Base-by-base conservation (phyloP, 1,140 invertebrate species). In the Phymorhynchus buccinoides region DNA sequence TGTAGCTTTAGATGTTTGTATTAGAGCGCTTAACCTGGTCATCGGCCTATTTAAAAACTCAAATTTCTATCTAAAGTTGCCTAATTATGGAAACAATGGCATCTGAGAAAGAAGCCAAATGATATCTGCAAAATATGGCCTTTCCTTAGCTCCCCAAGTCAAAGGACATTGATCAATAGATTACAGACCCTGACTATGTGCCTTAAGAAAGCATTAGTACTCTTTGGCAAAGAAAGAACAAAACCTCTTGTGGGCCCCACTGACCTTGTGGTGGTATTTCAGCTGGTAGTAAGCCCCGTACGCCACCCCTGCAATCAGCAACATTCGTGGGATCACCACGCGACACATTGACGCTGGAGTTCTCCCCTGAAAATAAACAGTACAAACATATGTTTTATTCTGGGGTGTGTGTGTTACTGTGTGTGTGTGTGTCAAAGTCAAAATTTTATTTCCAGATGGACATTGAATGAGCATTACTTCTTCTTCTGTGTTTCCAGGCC, bases 241-340 rank as follows among this genome's bases (percentile, higher is more conserved):
- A n/a, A 2, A n/a, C 22, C 16, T 30, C 9, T 56, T 52, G 44
- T 22, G 7, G 9, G 42, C 22, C 32, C 22, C 0, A 39, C 81
- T 84, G 30, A 84, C 83, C 41, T 78, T 84, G n/a, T 42, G 30
- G 37, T 75, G 27, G 83, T 84, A 84, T 30, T 84, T 84, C 41
- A 84, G 48, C 41, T 78, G 42, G 73, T 84, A 84, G 27, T 78
- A 84, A n/a, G 42, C n/a, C 32, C 30, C 39, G 48, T 84, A 84
- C 1, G n/a, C 39, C 16, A n/a, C 83, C 27, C n/a, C 14, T 14
- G 78, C 3, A 12, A 37, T 56, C 22, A 78, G 44, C 16, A 62
- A 4, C 35, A 75, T 37, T 1, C 75, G 42, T 48, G 83, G 83
- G 41, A 84, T 44, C 9, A 52, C 22, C 0, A 77, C 37, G 12